These are phyloP conservation scores for Coenobita brevimanus DNA, from an alignment of 1,140 invertebrate genomes.

Conservation along the genomic window DNA sequence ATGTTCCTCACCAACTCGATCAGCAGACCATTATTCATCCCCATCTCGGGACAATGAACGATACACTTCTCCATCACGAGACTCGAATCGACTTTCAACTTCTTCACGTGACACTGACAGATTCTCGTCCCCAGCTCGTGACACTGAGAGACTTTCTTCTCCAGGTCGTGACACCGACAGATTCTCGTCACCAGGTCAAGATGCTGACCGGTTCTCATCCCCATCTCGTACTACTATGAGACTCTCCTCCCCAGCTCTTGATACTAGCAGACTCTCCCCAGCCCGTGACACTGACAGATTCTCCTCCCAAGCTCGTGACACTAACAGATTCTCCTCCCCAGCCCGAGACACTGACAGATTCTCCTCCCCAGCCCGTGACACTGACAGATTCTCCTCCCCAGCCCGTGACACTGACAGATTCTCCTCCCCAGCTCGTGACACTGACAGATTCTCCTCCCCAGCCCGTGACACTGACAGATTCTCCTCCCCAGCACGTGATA, in stretches of 20 bases:
- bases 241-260: not conserved
- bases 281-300: not conserved
- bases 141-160: constrained; percentile 12
- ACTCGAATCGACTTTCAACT: not conserved
- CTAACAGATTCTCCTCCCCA: constrained; percentile 8
- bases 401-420: not conserved
- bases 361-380: not conserved
- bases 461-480: not conserved
- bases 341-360: constrained; percentile 17
- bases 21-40: too few species aligned
- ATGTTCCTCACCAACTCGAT: constrained; percentile 3
- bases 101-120: not conserved
- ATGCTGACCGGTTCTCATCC: constrained; percentile 11
- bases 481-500: not conserved
- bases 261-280: not conserved
- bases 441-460: not conserved
- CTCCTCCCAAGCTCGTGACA: constrained; percentile 5
- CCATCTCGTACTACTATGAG: not conserved
- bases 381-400: constrained; percentile 23
- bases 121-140: not conserved
- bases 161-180: not conserved
- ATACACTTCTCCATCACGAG: not conserved
- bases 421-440: not conserved
- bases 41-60: too few species aligned
- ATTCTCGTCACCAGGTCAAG: not conserved